Conservation (phyloP, 2,888 invertebrate genomes). For the Boloria euphrosyne region DNA sequence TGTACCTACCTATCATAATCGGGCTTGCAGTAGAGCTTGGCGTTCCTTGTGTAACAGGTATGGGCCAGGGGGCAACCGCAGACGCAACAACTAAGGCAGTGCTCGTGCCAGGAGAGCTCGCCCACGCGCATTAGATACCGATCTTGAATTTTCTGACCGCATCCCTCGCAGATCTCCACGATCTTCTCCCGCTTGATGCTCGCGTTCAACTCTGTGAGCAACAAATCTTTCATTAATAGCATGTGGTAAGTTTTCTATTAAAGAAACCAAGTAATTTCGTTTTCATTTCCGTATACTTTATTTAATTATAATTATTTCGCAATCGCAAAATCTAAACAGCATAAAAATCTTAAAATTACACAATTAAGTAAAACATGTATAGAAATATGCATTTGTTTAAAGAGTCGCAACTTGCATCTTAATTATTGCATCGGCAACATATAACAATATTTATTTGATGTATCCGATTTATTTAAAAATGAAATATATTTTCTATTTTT, state of each 20-base stretch:
- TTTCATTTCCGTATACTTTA: no score
- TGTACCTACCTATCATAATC: slow-evolving; percentile 94
- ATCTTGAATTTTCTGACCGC: slow-evolving; percentile 97
- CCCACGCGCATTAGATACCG: slow-evolving; percentile 97
- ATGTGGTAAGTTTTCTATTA: slow-evolving; percentile 47
- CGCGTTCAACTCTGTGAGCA: slow-evolving; percentile 70
- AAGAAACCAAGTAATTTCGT: no score
- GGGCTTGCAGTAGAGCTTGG: slow-evolving; percentile 97
- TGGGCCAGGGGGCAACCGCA: slow-evolving; percentile 95
- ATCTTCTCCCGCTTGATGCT: slow-evolving; percentile 90
- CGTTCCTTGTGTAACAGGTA: slow-evolving; percentile 96
- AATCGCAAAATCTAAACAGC: no score
- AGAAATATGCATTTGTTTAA: no score
- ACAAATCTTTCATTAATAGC: slow-evolving; percentile 59
- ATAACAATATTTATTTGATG: no score
- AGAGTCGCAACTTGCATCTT: no score
- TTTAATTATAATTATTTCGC: no score
- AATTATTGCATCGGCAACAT: no score
- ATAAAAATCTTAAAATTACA: no score
- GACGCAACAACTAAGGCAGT: slow-evolving; percentile 96
- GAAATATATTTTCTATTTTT: no score
- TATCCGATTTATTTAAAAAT: no score
- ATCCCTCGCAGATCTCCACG: slow-evolving; percentile 95
- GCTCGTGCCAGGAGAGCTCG: slow-evolving; percentile 97
- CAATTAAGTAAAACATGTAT: no score